phyloP scores from a whole-genome alignment of 2,113 vertebrate species.

The Scatophagus argus region DNA sequence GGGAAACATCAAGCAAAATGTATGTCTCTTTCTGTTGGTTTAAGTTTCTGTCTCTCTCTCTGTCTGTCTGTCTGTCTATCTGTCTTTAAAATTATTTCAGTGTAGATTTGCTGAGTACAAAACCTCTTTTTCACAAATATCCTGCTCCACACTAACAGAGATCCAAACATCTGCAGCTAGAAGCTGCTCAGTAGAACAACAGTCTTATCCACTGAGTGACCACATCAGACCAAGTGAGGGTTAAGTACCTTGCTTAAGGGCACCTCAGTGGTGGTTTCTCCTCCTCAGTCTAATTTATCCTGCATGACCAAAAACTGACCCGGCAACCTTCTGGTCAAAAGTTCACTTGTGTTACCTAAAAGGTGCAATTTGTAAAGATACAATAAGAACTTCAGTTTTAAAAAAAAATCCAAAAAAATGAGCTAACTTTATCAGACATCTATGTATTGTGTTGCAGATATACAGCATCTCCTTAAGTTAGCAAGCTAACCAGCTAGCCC shows the following conservation, averaged over 20 bases:
- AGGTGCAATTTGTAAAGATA: no score
- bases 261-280: conserved; percentile 45
- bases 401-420: no score
- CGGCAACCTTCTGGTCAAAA: conserved; percentile 20
- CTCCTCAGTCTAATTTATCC: conserved; percentile 56
- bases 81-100: not conserved
- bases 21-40: not conserved
- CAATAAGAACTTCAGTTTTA: no score
- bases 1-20: conserved; percentile 11
- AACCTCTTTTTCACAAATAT: conserved; percentile 12
- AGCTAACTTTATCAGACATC: no score
- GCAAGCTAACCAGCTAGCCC: no score
- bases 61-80: not conserved
- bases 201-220: conserved; percentile 27
- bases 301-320: conserved; percentile 23
- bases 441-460: no score
- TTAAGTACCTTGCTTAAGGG: conserved; percentile 56
- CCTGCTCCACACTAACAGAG: not conserved
- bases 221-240: conserved; percentile 24
- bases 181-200: conserved; percentile 23
- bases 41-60: not conserved
- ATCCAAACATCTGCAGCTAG: conserved; percentile 21
- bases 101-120: not conserved
- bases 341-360: conserved; percentile 40
- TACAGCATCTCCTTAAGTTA: no score